Evolutionary conservation across 53 echinoderm and acorn worm species (phyloP), one percentile per base, ranked within the genome.

Genomic region (Glandiceps talaboti): DNA sequence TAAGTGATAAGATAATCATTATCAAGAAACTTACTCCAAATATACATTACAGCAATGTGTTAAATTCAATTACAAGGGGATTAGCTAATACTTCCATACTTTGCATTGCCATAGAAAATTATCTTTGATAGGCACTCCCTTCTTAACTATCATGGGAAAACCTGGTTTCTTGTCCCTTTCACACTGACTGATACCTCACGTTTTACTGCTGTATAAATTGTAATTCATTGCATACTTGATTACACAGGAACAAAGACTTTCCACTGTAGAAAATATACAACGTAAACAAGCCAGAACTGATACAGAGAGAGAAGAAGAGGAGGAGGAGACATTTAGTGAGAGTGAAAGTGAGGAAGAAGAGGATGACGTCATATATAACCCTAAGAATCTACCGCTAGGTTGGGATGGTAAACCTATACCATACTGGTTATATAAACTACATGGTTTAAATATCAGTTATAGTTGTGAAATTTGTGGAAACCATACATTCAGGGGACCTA

Each of bases 351-450:
- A 92, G 82, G 94, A 94, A 33, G 99, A 99, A 76, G 97, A 91
- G 20, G 89, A 92, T 85, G 93, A 99, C 30, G 99, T 93, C 90
- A 99, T 99, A 79, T 99, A 99, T 80, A 99, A 99, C 73, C 99
- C 99, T 26, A 99, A 99, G 88, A 99, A 99, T 76, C 99, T 99
- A 1, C 99, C 99, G 14, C 85, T 99, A 0, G 99, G 99, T 14
- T 99, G 99, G 99, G 99, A 99, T 86, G 93, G 99, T 72, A 99
- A 99, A 92, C 93, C 99, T 14, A 97, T 97, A 33, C 99, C 99
- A 0, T 97, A 97, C 84, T 97, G 93, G 93, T 87, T 97, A 82
- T 97, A 97, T 86, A 97, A 99, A 74, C 85, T 94, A 25, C 99
- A 99, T 86, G 99, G 99, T 28, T 83, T 99, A n/a, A 99, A 99